phyloP scores from a whole-genome alignment of 2,888 invertebrate species.

The Lasius platythorax region DNA sequence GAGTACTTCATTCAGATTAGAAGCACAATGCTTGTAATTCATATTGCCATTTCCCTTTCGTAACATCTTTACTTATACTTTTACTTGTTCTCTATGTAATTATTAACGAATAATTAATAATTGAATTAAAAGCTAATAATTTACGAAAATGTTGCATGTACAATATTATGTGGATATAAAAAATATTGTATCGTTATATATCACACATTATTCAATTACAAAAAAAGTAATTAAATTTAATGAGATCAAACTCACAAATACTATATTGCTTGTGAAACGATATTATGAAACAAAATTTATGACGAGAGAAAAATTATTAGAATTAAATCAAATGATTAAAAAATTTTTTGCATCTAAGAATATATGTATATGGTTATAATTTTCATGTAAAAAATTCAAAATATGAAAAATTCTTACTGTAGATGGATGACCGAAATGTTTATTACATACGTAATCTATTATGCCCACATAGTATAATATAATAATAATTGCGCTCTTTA shows the following conservation, averaged over 20 bases:
- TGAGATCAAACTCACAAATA: neutral
- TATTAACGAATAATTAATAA: constrained; percentile 7
- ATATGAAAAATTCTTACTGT: neutral
- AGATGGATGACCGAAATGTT: neutral
- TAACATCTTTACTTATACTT: neutral
- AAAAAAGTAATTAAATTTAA: neutral
- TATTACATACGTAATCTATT: neutral
- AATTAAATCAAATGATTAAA: neutral
- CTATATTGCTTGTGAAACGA: neutral
- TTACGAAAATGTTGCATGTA: constrained; percentile 8
- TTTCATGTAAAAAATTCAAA: neutral
- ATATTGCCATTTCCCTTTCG: constrained; percentile 28
- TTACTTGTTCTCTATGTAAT: neutral
- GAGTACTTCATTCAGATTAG: constrained; percentile 61
- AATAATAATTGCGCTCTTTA: neutral
- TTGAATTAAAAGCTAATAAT: constrained; percentile 10
- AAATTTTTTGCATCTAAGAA: neutral
- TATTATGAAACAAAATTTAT: neutral
- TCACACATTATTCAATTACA: neutral
- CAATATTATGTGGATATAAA: neutral
- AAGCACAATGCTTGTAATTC: constrained; percentile 35
- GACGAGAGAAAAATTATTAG: neutral
- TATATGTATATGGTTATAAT: neutral
- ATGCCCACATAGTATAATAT: neutral
- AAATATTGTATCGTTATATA: neutral